These are phyloP conservation scores for Aeoliscus strigatus DNA, from an alignment of 2,797 vertebrate genomes.

Conservation along the genomic window DNA sequence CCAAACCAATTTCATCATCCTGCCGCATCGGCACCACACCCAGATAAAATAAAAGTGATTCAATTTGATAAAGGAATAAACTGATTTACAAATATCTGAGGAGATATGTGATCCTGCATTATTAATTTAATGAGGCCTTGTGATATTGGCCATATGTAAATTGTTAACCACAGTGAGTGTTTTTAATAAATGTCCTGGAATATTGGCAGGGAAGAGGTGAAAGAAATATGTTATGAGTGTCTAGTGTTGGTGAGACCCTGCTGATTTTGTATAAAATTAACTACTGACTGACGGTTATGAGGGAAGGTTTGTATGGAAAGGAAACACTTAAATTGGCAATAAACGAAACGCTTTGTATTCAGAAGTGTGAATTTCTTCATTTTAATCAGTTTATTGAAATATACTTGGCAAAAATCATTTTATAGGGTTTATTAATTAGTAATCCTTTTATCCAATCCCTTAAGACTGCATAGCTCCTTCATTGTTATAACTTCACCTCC, in stretches of 20 bases:
- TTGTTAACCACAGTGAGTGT: conserved; percentile 64
- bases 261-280: too few relatives aligned
- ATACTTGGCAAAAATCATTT: too few relatives aligned
- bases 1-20: conserved; percentile 67
- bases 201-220: conserved; percentile 45
- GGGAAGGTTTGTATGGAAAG: conserved; percentile 28
- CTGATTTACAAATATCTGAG: conserved; percentile 73
- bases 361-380: too few relatives aligned
- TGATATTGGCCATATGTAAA: conserved; percentile 73
- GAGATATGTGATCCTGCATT: conserved; percentile 70
- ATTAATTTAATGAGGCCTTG: conserved; percentile 73
- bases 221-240: conserved; percentile 58
- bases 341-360: conserved; percentile 33
- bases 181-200: conserved; percentile 59
- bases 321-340: conserved; percentile 11
- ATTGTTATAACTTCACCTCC: conserved; percentile 55
- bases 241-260: conserved; percentile 38
- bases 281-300: conserved; percentile 63
- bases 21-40: conserved; percentile 42
- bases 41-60: conserved; percentile 67
- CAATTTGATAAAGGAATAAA: conserved; percentile 76
- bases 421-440: too few relatives aligned
- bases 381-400: too few relatives aligned
- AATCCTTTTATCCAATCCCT: conserved; percentile 36
- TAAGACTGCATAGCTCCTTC: conserved; percentile 40